Evolutionary conservation across 2,888 invertebrate genomes (phyloP), one percentile per base, ranked within the genome.

Genomic region (Meiosimyza decipiens): DNA sequence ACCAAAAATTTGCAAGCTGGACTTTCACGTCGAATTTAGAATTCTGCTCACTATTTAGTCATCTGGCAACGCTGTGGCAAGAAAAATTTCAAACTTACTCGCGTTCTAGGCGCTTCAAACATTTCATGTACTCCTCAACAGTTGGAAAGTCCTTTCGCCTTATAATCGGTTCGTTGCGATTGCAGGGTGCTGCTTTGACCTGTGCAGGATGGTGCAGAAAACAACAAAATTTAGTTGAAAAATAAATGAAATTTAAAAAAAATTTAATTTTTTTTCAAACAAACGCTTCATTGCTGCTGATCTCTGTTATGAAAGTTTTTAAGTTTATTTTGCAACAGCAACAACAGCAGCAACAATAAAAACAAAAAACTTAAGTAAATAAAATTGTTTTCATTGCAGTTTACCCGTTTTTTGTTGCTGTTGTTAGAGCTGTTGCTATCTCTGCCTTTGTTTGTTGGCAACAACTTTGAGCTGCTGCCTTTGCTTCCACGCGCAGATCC

Each of bases 31-130:
- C 4, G 28, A 3, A 28, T 28, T 28, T 28, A 28, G 4, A 28
- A 28, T 28, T 28, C 4, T n/a, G n/a, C 28, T 28, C 2, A 28
- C 2, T 40, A 40, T 40, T 40, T 6, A 40, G 9, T 40, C 40
- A 9, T 40, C 40, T 40, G 40, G 40, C 40, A 40, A 40, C 40
- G 40, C 6, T 40, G 7, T 9, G 9, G 40, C 40, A 40, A 40
- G 9, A 40, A 7, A 40, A 40, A 9, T 1, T 40, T 40, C 40
- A 18, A 67, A 75, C 78, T 71, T 75, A 80, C 85, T 80, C 73
- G 76, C 80, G 79, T 71, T 85, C 85, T 77, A 82, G 79, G 73
- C 77, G 76, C 73, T 84, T 85, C 6, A 87, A 75, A 63, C 80
- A 80, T 33, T 77, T 76, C 40, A 86, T 76, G 64, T 83, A 84